Evolutionary conservation across 2,888 invertebrate genomes (phyloP), one percentile per base, ranked within the genome.

Genomic region (Hydroisotoma schaefferi): DNA sequence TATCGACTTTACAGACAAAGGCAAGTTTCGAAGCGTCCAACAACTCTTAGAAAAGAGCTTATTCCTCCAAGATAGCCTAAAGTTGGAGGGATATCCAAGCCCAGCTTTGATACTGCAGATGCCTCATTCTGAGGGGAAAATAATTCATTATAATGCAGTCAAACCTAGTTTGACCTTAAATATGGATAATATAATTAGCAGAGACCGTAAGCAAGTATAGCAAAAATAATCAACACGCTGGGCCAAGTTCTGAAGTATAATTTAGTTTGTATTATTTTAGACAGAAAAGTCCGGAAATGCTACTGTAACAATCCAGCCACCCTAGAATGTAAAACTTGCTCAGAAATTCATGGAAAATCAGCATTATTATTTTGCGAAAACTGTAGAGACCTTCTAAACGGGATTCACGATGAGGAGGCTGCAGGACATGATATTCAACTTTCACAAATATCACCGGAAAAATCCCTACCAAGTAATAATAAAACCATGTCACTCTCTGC

Each of bases 101-200:
- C 68, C 68, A 12, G 61, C 59, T 18, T 23, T 68, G 27, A 46
- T 68, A 20, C 28, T 68, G 12, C 65, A 68, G 56, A 65, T 68
- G 63, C 63, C 63, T 18, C 59, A 63, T 43, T 63, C 63, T 29
- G 61, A 68, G 26, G 65, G 63, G 20, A 58, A 59, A 46, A 56
- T 65, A 8, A 63, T 68, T 46, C 65, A 65, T 44, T 65, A 65
- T 33, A 60, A 63, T 8, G 59, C 59, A 20, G 59, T 65, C 2
- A 49, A 65, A 8, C 68, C 68, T 12, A 61, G 46, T 22, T 12
- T 63, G 2, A 59, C 51, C 1, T 25, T 67, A 29, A 54, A 52
- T 10, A 59, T 67, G n/a, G 49, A 47, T 12, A 56, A 59, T 18
- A 12, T 63, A n/a, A 27, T 66, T 8, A 61, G 59, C 33, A 44